Conservation (phyloP, 1,140 invertebrate species). For the Condylostylus longicornis region DNA sequence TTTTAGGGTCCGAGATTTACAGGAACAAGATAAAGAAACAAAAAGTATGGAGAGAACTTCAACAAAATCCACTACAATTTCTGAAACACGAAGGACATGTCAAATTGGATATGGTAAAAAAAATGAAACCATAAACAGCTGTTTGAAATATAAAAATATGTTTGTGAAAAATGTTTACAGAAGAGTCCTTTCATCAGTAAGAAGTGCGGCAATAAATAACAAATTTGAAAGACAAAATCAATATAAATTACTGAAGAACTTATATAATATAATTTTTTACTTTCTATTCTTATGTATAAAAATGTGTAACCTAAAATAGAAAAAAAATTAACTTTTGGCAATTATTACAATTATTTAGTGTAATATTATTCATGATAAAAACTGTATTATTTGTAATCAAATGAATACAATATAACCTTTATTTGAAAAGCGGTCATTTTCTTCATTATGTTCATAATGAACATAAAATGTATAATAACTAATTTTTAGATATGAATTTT, state of each 20-base stretch:
- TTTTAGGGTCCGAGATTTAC: constrained; percentile 6
- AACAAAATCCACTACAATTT: constrained; percentile 3
- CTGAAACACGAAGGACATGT: constrained; percentile 10
- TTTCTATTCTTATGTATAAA: not conserved
- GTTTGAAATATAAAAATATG: constrained; percentile 11
- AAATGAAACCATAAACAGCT: constrained; percentile 14
- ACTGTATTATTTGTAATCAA: constrained; percentile 1
- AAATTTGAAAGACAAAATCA: constrained; percentile 1
- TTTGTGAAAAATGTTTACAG: constrained; percentile 13
- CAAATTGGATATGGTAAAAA: constrained; percentile 12
- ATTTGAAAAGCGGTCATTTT: constrained; percentile 3
- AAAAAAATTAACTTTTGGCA: not conserved
- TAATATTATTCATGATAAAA: constrained; percentile 4
- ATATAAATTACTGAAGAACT: constrained; percentile 1
- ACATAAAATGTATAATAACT: too few species aligned
- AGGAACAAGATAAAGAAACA: constrained; percentile 1
- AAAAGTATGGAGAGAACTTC: constrained; percentile 2
- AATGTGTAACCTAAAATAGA: not conserved
- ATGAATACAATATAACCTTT: not conserved
- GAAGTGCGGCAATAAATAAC: constrained; percentile 7
- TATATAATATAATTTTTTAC: constrained; percentile 4
- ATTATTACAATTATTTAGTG: constrained; percentile 4
- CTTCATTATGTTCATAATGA: too few species aligned
- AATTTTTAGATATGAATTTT: too few species aligned
- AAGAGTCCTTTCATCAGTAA: constrained; percentile 6